Conservation (phyloP, 2,113 vertebrate genomes). For the Martes martes region DNA sequence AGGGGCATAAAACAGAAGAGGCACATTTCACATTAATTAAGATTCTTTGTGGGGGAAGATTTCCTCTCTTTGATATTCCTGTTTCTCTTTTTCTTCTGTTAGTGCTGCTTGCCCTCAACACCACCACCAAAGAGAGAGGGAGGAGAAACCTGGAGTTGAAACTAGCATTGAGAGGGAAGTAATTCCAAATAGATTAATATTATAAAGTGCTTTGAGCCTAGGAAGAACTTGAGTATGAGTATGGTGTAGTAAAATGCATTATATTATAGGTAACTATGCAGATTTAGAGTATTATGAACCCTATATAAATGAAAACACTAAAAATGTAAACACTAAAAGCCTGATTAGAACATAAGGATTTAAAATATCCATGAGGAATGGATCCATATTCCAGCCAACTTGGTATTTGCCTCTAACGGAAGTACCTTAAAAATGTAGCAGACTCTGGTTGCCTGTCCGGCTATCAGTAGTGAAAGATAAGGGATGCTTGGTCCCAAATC, state of each 20-base stretch:
- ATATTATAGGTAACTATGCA: neutral
- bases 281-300: neutral
- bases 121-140: neutral
- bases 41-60: neutral
- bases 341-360: neutral
- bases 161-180: neutral
- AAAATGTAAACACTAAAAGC: neutral
- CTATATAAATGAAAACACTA: neutral
- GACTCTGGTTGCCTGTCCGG: neutral
- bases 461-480: neutral
- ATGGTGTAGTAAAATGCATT: neutral
- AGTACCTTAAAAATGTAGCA: neutral
- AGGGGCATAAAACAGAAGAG: neutral
- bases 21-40: neutral
- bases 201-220: neutral
- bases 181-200: neutral
- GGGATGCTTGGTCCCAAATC: neutral
- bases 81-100: slow-evolving; percentile 11
- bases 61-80: neutral
- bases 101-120: neutral
- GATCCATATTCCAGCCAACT: neutral
- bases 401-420: neutral
- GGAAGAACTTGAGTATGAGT: neutral
- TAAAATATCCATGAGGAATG: neutral
- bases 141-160: neutral